A percentile compares a stretch with the other conserved stretches of the same genome.
Conservation (phyloP, 2,888 invertebrate species). For the Rhagophthalmus giganteus region DNA sequence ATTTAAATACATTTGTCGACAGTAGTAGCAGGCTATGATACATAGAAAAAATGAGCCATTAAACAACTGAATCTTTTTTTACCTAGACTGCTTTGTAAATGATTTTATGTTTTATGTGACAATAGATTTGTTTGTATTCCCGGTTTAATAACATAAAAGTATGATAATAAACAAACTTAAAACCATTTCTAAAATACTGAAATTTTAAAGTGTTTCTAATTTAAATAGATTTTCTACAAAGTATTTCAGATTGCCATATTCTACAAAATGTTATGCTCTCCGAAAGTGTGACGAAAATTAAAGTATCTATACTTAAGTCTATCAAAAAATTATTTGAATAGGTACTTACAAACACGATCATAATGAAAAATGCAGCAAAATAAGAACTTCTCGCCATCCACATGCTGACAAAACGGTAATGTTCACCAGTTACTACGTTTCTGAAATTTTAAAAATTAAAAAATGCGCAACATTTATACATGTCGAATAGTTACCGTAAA, state of each 20-base stretch:
- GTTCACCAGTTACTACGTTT: slow-evolving; percentile 97
- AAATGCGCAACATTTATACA: neutral
- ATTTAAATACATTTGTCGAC: no score
- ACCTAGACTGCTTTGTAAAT: no score
- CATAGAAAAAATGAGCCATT: no score
- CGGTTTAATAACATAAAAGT: no score
- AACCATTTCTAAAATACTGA: neutral
- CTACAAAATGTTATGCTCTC: no score
- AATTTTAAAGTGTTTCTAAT: neutral
- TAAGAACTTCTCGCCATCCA: slow-evolving; percentile 95
- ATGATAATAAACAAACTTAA: neutral
- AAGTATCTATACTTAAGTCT: no score
- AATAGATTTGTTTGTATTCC: no score
- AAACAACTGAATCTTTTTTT: no score
- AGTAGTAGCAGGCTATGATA: no score
- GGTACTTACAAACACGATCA: slow-evolving; percentile 96
- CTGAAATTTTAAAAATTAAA: slow-evolving; percentile 56
- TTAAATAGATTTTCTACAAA: neutral
- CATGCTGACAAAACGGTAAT: slow-evolving; percentile 97
- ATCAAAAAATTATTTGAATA: neutral
- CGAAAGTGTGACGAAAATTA: no score
- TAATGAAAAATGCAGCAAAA: slow-evolving; percentile 93
- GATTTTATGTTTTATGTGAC: no score
- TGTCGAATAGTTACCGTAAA: slow-evolving; percentile 63
- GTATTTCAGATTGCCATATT: no score